Percentiles rank a stretch among this genome's conserved stretches.
phyloP scores from a whole-genome alignment of 2,888 invertebrate genomes.

The Baronia brevicornis region DNA sequence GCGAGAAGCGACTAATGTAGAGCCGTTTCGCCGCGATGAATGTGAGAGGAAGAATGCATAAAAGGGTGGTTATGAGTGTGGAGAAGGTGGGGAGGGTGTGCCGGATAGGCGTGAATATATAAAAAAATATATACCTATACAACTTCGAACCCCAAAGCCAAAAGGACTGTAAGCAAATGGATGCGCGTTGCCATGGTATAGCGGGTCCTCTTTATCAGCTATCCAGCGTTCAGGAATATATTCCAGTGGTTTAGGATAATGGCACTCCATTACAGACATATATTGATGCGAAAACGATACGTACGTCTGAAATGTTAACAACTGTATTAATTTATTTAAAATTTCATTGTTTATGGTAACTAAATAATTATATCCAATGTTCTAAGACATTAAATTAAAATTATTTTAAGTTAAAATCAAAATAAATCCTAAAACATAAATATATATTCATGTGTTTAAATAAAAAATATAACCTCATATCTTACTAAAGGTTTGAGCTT shows the following conservation, averaged over 20 bases:
- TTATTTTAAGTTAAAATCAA: no score
- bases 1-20: no score
- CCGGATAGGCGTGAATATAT: no score
- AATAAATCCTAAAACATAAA: slow-evolving; percentile 1
- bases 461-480: no score
- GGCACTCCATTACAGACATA: slow-evolving; percentile 77
- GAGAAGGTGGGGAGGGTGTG: no score
- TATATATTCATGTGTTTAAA: neutral
- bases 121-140: no score
- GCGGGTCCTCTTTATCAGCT: slow-evolving; percentile 38
- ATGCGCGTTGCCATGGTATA: slow-evolving; percentile 67
- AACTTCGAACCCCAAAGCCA: slow-evolving; percentile 80
- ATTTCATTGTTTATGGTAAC: slow-evolving; percentile 3
- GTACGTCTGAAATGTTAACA: slow-evolving; percentile 27
- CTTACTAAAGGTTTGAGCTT: no score
- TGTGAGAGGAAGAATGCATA: no score
- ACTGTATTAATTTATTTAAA: neutral
- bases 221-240: slow-evolving; percentile 87
- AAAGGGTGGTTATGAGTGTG: no score
- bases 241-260: slow-evolving; percentile 76
- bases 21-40: no score
- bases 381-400: neutral
- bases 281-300: slow-evolving; percentile 69
- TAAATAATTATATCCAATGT: slow-evolving; percentile 4
- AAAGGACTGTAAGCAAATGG: slow-evolving; percentile 80